These are phyloP conservation scores for Nyctereutes procyonoides DNA, from an alignment of 2,113 vertebrate species.

Conservation along the genomic window DNA sequence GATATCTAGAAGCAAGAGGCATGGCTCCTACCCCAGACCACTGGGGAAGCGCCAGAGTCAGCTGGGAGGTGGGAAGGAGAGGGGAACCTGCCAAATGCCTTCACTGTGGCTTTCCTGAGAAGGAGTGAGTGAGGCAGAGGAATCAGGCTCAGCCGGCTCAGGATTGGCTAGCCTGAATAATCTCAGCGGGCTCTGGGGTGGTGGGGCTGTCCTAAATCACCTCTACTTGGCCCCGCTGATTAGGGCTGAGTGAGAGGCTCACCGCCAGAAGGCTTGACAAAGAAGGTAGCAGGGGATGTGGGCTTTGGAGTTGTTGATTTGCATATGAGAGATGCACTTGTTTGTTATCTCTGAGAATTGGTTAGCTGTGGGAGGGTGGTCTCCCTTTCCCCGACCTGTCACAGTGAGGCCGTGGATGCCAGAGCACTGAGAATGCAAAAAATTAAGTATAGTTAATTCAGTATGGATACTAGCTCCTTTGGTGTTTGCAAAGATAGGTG, in stretches of 20 bases:
- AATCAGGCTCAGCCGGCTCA: not conserved
- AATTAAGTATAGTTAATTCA: not conserved
- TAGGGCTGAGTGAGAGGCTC: not conserved
- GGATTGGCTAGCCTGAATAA: not conserved
- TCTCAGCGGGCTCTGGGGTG: not conserved
- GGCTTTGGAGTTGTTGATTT: not conserved
- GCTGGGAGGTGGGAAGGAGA: not conserved
- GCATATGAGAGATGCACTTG: not conserved
- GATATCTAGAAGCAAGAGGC: not conserved
- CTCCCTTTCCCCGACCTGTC: not conserved
- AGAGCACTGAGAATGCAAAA: not conserved
- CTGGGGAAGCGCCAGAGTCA: not conserved
- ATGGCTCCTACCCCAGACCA: not conserved
- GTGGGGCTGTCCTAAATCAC: not conserved
- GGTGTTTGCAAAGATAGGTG: not conserved
- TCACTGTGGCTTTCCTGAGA: not conserved
- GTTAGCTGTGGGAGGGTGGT: too few relatives aligned
- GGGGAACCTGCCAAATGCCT: not conserved
- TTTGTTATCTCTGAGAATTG: not conserved
- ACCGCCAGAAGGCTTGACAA: too few relatives aligned
- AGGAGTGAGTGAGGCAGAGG: not conserved
- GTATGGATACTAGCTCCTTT: rapidly evolving
- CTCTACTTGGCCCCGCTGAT: not conserved
- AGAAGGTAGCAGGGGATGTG: not conserved
- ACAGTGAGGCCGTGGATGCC: not conserved